Base-by-base conservation (phyloP, 2,113 vertebrate genomes). In the Gymnarchus niloticus region DNA sequence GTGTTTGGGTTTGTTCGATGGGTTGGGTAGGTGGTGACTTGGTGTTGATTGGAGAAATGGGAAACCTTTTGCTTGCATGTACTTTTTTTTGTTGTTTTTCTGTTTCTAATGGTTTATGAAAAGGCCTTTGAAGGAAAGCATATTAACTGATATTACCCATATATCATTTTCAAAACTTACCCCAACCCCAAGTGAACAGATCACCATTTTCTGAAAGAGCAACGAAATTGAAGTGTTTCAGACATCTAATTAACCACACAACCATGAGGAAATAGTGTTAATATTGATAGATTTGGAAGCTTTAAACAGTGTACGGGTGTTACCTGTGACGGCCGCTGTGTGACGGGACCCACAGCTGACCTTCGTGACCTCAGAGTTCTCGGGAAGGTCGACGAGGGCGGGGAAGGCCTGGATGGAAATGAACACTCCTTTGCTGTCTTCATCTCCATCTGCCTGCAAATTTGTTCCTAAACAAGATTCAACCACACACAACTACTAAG, bases 121-220 rank as follows among this genome's bases (percentile, higher is more conserved):
- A 17, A 57, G 2, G 56, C 56, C 56, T 57, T 9, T 12, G 1
- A 65, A 65, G 6, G 6, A 65, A n/a, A 21, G 6, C 59, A 65
- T n/a, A 69, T 7, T 69, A 25, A 25, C 7, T 25, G 1, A n/a
- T n/a, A n/a, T n/a, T n/a, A n/a, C n/a, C 61, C 23, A 25, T 69
- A 7, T 4, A 21, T 25, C 61, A 1, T 0, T 80, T n/a, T 49
- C 25, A 56, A 86, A 91, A 93, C 97, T 97, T 93, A 99, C 98
- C 98, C 98, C 98, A 99, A 89, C 98, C 98, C 98, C 98, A 99
- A 23, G 98, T 97, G 91, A 96, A 99, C 51, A 99, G 96, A 78
- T 96, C 93, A 0, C 97, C 96, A 0, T 85, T 85, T 1, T 95
- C 98, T 99, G 91, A 83, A 94, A 94, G 0, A 1, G 51, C 85